These are phyloP conservation scores for Botrylloides violaceus DNA, from an alignment of 23 tunicate species.

Conservation along the genomic window DNA sequence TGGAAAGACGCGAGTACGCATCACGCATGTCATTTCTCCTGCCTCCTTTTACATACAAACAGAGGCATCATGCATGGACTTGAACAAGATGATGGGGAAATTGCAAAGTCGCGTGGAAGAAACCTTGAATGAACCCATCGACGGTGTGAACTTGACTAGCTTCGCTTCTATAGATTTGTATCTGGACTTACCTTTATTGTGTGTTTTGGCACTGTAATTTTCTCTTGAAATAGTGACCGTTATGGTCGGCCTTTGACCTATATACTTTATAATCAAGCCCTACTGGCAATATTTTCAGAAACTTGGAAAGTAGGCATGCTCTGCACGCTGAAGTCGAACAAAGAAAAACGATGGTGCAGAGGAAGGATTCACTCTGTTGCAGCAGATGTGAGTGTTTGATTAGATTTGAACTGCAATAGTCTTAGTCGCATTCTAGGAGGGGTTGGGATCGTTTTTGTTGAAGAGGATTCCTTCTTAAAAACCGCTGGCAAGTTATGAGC, in stretches of 20 bases:
- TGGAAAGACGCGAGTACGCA: neutral
- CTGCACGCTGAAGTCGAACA: slow-evolving; percentile 35
- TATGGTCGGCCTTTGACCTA: too few relatives aligned
- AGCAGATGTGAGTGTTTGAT: too few relatives aligned
- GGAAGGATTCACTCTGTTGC: slow-evolving; percentile 12
- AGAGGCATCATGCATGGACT: slow-evolving; percentile 17
- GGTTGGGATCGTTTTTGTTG: too few relatives aligned
- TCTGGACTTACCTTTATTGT: too few relatives aligned
- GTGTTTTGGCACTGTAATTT: too few relatives aligned
- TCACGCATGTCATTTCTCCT: slow-evolving; percentile 33
- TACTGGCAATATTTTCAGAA: neutral
- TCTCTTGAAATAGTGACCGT: too few relatives aligned
- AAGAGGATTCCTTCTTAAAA: too few relatives aligned
- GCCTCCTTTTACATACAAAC: slow-evolving; percentile 35
- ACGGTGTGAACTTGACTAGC: neutral
- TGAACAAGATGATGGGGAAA: slow-evolving; percentile 31
- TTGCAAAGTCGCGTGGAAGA: slow-evolving; percentile 23
- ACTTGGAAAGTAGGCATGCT: slow-evolving; percentile 19
- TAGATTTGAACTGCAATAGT: too few relatives aligned
- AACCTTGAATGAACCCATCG: neutral
- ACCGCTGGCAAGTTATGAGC: too few relatives aligned
- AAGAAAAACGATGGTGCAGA: slow-evolving; percentile 74
- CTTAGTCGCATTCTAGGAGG: too few relatives aligned
- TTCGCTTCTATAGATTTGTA: too few relatives aligned
- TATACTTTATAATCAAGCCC: too few relatives aligned